Conservation (phyloP, 2,888 invertebrate genomes). For the Neoaliturus tenellus region DNA sequence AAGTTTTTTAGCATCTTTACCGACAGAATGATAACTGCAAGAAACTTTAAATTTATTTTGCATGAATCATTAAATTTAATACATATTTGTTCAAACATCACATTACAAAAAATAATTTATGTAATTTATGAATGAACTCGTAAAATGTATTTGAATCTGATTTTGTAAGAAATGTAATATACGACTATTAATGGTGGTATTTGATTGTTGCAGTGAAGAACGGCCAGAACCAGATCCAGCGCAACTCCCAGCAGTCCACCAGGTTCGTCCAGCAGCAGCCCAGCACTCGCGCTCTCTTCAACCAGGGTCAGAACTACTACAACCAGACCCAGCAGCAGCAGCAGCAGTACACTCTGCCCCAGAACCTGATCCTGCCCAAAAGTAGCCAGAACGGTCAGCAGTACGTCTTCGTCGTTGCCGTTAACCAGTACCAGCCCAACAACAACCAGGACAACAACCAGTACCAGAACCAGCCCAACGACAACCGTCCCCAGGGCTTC, state of each 20-base stretch:
- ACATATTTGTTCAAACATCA: too few relatives aligned
- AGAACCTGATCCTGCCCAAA: slow-evolving; percentile 64
- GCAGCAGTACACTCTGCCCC: slow-evolving; percentile 65
- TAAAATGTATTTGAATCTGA: too few relatives aligned
- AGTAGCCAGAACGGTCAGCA: slow-evolving; percentile 63
- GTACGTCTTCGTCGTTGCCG: slow-evolving; percentile 74
- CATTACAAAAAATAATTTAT: too few relatives aligned
- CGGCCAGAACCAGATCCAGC: slow-evolving; percentile 81
- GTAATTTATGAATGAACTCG: too few relatives aligned
- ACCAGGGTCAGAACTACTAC: neutral
- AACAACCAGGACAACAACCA: slow-evolving; percentile 72
- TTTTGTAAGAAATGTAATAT: too few relatives aligned
- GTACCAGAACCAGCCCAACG: slow-evolving; percentile 75
- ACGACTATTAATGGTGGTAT: too few relatives aligned
- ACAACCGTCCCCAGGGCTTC: slow-evolving; percentile 82
- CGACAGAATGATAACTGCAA: too few relatives aligned
- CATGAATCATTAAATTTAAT: too few relatives aligned
- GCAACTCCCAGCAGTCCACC: slow-evolving; percentile 81
- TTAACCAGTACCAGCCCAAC: slow-evolving; percentile 71
- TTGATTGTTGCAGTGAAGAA: too few relatives aligned
- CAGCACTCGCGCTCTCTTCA: slow-evolving; percentile 75
- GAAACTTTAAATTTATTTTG: too few relatives aligned
- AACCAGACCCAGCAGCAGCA: slow-evolving; percentile 40
- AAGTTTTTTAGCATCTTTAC: too few relatives aligned
- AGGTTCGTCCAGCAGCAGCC: slow-evolving; percentile 80